phyloP scores from a whole-genome alignment of 2,888 invertebrate genomes.

The Proisotoma minuta region DNA sequence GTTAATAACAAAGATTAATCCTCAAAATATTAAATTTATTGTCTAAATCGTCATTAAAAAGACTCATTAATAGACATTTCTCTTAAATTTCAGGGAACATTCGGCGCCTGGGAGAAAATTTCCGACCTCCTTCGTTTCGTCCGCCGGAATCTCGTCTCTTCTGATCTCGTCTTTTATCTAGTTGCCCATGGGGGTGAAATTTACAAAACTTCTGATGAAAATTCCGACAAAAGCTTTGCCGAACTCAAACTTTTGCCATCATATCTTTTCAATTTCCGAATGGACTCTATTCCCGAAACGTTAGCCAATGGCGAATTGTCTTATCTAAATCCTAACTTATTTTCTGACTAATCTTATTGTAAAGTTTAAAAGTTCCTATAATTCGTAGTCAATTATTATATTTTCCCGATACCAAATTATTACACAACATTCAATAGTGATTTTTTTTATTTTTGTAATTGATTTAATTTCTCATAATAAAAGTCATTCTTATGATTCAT shows the following conservation, averaged over 20 bases:
- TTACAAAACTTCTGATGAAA: slow-evolving; percentile 64
- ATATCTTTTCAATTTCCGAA: slow-evolving; percentile 70
- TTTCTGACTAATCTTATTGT: slow-evolving; percentile 48
- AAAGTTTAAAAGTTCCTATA: background rate
- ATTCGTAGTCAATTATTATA: too few relatives aligned
- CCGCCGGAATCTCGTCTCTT: slow-evolving; percentile 63
- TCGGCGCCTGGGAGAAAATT: slow-evolving; percentile 75
- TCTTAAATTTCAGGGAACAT: slow-evolving; percentile 72
- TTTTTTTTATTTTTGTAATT: too few relatives aligned
- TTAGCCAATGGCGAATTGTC: slow-evolving; percentile 49
- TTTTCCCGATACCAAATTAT: too few relatives aligned
- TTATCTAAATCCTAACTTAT: slow-evolving; percentile 71
- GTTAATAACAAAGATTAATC: too few relatives aligned
- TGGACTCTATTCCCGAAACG: slow-evolving; percentile 56
- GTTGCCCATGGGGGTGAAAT: slow-evolving; percentile 41
- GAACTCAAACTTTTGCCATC: slow-evolving; percentile 79
- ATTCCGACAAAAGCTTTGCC: slow-evolving; percentile 56
- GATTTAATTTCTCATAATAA: too few relatives aligned
- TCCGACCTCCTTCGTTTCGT: slow-evolving; percentile 70
- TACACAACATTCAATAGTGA: too few relatives aligned
- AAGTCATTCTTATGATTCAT: too few relatives aligned
- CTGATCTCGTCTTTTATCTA: slow-evolving; percentile 49
- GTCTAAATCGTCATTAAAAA: too few relatives aligned
- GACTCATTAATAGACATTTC: too few relatives aligned
- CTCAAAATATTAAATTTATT: too few relatives aligned